phyloP scores from a whole-genome alignment of 2,113 vertebrate genomes.

The Dipodomys merriami region DNA sequence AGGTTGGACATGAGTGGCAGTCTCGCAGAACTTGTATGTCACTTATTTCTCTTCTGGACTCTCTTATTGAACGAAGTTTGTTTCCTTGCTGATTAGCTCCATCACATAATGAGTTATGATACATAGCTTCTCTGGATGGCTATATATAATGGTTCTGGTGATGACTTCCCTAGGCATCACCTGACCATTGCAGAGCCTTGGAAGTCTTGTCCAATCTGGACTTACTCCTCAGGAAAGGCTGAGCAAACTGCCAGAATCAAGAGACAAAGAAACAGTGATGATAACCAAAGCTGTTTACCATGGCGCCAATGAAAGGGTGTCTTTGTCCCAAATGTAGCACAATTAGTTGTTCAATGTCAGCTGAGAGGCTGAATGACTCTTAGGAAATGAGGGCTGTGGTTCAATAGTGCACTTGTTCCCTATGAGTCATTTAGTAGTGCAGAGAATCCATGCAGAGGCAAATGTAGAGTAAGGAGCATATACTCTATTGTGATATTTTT shows the following conservation, averaged over 20 bases:
- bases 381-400: neutral
- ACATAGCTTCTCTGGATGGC: neutral
- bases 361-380: neutral
- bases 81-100: neutral
- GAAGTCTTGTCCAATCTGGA: neutral
- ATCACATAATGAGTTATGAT: neutral
- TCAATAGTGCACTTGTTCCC: no score
- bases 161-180: neutral
- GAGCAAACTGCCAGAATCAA: neutral
- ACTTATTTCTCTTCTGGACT: neutral
- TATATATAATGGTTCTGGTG: neutral
- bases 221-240: neutral
- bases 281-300: neutral
- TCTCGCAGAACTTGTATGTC: neutral
- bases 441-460: neutral
- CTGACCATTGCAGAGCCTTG: neutral
- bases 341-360: neutral
- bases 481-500: neutral
- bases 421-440: no score
- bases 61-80: neutral
- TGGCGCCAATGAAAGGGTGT: neutral
- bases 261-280: neutral
- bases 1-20: neutral
- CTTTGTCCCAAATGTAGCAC: neutral
- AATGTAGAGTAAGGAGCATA: fast-evolving